phyloP scores from a whole-genome alignment of 2,113 vertebrate genomes.

The Hippocampus mohnikei region DNA sequence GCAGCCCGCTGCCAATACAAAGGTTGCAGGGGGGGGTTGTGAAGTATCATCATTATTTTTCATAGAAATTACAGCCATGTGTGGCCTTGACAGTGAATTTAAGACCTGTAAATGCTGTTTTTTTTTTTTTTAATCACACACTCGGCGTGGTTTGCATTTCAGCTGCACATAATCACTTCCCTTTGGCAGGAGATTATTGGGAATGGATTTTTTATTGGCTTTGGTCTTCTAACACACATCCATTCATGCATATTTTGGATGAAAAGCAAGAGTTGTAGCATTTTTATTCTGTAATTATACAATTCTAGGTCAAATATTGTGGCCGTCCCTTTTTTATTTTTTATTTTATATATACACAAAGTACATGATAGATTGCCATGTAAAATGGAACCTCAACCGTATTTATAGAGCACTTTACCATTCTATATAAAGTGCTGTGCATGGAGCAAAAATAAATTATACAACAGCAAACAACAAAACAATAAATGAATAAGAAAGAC shows the following conservation, averaged over 20 bases:
- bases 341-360: too few relatives aligned
- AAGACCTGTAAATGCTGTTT: conserved; percentile 46
- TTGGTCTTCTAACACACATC: conserved; percentile 15
- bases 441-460: too few relatives aligned
- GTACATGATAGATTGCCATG: neutral
- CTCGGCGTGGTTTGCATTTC: conserved; percentile 32
- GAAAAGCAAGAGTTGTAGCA: conserved; percentile 14
- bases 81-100: conserved; percentile 45
- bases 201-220: conserved; percentile 17
- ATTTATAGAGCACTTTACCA: too few relatives aligned
- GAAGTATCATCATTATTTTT: conserved; percentile 53
- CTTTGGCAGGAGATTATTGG: conserved; percentile 30
- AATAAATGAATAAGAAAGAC: too few relatives aligned
- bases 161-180: conserved; percentile 37
- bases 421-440: too few relatives aligned
- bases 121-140: conserved; percentile 34
- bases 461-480: too few relatives aligned
- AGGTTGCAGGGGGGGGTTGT: conserved; percentile 42
- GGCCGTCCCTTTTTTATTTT: neutral
- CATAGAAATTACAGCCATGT: conserved; percentile 48
- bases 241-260: conserved; percentile 21
- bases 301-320: conserved; percentile 2
- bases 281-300: conserved; percentile 9
- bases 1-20: conserved; percentile 42
- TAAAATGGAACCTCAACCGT: neutral